These are phyloP conservation scores for Cyclophora albipunctata DNA, from an alignment of 2,888 invertebrate species.

Conservation along the genomic window DNA sequence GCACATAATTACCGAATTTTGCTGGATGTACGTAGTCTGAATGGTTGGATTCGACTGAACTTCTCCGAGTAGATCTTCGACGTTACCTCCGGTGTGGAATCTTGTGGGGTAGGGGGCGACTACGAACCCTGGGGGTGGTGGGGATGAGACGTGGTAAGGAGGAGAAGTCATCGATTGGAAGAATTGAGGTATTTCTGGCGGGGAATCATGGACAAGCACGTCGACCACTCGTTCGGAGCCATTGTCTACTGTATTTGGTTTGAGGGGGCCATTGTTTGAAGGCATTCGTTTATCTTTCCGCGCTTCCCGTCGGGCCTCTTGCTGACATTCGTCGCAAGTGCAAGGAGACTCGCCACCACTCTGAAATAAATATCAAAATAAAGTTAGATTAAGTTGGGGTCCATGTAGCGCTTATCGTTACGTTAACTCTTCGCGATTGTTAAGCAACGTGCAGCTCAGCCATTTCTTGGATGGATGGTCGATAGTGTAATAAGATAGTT, in stretches of 20 bases:
- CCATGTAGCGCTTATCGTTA: no score
- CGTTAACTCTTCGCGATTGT: no score
- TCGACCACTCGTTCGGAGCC: constrained; percentile 53
- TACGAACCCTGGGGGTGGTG: constrained; percentile 48
- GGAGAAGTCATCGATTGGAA: constrained; percentile 62
- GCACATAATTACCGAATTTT: constrained; percentile 70
- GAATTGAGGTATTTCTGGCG: constrained; percentile 54
- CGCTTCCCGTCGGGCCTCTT: constrained; percentile 17
- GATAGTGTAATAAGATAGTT: no score
- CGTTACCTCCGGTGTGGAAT: constrained; percentile 77
- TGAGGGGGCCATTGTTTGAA: constrained; percentile 22
- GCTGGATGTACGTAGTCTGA: constrained; percentile 64
- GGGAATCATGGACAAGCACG: constrained; percentile 64
- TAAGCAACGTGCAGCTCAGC: no score
- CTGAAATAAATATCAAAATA: constrained; percentile 36
- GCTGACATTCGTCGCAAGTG: constrained; percentile 60
- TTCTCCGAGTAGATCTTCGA: constrained; percentile 81
- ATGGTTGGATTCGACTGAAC: constrained; percentile 73
- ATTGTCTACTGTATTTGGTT: constrained; percentile 46
- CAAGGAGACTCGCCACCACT: constrained; percentile 63
- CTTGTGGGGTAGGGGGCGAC: constrained; percentile 56
- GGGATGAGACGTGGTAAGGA: constrained; percentile 48
- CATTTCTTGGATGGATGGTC: no score
- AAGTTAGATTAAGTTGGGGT: no score
- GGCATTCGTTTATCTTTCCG: constrained; percentile 18